These are phyloP conservation scores for Zygaena filipendulae DNA, from an alignment of 2,888 invertebrate genomes.

Conservation along the genomic window DNA sequence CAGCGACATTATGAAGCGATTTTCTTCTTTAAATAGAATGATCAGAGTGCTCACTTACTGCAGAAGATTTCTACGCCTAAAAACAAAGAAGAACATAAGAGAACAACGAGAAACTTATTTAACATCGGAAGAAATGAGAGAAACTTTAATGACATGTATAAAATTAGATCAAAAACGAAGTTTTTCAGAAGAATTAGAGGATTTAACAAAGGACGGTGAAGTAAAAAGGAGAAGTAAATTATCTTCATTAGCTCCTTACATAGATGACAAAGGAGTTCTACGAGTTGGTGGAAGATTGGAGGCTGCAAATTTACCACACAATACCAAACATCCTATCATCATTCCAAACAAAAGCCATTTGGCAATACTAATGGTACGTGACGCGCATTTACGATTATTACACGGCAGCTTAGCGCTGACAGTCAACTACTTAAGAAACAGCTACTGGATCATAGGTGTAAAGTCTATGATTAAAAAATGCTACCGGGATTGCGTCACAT, in stretches of 20 bases:
- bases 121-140: slow-evolving; percentile 11
- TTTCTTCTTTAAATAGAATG: no score
- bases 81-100: slow-evolving; percentile 1
- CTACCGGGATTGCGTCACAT: slow-evolving; percentile 16
- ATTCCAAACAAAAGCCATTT: slow-evolving; percentile 14
- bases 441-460: slow-evolving; percentile 18
- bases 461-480: slow-evolving; percentile 14
- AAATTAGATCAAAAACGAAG: slow-evolving; percentile 11
- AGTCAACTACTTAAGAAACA: slow-evolving; percentile 16
- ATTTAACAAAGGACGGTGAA: slow-evolving; percentile 2
- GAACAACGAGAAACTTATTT: no score
- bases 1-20: no score
- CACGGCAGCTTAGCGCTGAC: slow-evolving; percentile 20
- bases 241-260: slow-evolving; percentile 15
- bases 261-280: slow-evolving; percentile 13
- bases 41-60: no score
- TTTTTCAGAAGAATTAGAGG: slow-evolving; percentile 8
- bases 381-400: slow-evolving; percentile 17
- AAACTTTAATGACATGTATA: slow-evolving; percentile 13
- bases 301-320: no score
- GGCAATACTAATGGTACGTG: slow-evolving; percentile 14
- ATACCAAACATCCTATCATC: slow-evolving; percentile 15
- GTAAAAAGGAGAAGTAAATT: slow-evolving; percentile 13
- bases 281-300: no score
- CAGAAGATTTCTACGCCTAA: no score